Evolutionary conservation across 2,888 invertebrate species (phyloP), one percentile per base, ranked within the genome.

Genomic region (Spodoptera littoralis): DNA sequence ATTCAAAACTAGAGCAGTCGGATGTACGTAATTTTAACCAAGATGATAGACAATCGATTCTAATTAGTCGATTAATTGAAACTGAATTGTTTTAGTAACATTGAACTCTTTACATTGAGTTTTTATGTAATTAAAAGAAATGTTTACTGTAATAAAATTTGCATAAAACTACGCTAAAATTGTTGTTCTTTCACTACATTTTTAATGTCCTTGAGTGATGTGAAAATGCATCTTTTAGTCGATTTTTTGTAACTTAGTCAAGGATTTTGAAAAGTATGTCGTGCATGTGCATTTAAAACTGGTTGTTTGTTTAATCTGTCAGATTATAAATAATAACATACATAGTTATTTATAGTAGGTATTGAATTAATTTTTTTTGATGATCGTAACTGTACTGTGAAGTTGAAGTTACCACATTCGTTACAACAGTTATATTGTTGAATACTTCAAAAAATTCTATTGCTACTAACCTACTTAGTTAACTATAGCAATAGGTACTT

Each of bases 1-100:
- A 70, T 82, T 77, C 62, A 71, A 64, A 80, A 77, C 66, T 76
- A 53, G 80, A 81, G 57, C 81, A 79, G 27, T 53, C 48, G 13
- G 55, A 76, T 66, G 45, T 30, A 64, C 64, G 55, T 58, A 65
- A 43, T 22, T 22, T 41, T 12, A 49, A 51, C 36, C 22, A 13
- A 44, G 22, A 50, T 61, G 50, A 48, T 55, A 52, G 43, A 74
- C 58, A 69, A 70, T 73, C 44, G 47, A 62, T 67, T 66, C 30
- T 13, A 51, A 55, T 57, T 59, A 54, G 44, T 61, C 68, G 61
- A 68, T 65, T 70, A 68, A 54, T 62, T n/a, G 36, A 47, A 55
- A n/a, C 30, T n/a, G 43, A 18, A 60, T 57, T 30, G 54, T 57
- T 46, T 22, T 12, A 9, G 57, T 74, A 64, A 59, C 70, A 59